A percentile compares a stretch with the other conserved stretches of the same genome.
phyloP scores from a whole-genome alignment of 2,113 vertebrate species.

The Stigmatopora nigra region DNA sequence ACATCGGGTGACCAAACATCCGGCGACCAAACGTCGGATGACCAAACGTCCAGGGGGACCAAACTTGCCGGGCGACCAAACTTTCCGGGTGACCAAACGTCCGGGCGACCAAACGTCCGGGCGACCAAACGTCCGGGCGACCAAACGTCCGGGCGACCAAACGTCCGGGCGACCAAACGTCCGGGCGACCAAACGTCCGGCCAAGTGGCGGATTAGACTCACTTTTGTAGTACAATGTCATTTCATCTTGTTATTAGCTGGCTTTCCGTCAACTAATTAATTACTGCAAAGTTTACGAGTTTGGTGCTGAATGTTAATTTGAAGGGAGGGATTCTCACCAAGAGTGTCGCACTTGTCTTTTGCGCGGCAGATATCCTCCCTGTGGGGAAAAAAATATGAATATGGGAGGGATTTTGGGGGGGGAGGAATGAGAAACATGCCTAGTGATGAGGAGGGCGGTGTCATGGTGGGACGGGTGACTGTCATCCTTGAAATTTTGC shows the following conservation, averaged over 20 bases:
- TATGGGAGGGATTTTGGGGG: not conserved
- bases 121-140: too few relatives aligned
- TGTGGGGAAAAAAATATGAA: slow-evolving; percentile 49
- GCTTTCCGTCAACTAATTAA: slow-evolving; percentile 48
- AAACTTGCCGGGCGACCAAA: too few relatives aligned
- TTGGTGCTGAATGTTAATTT: slow-evolving; percentile 30
- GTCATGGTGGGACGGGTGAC: slow-evolving; percentile 87
- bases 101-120: too few relatives aligned
- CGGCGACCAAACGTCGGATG: too few relatives aligned
- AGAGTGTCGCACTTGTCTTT: slow-evolving; percentile 95
- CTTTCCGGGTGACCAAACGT: too few relatives aligned
- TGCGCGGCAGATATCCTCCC: slow-evolving; percentile 95
- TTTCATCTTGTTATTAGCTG: slow-evolving; percentile 56
- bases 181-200: too few relatives aligned
- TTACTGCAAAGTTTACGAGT: slow-evolving; percentile 37
- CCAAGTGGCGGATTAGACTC: slow-evolving; percentile 57
- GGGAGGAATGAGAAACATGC: slow-evolving; percentile 51
- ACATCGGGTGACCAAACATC: too few relatives aligned
- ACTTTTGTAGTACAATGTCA: slow-evolving; percentile 42
- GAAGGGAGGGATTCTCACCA: slow-evolving; percentile 72
- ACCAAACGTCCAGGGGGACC: too few relatives aligned
- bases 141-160: too few relatives aligned
- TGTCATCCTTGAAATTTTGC: slow-evolving; percentile 85
- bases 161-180: too few relatives aligned
- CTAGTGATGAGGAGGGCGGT: slow-evolving; percentile 95